Percentiles rank a stretch among this genome's conserved stretches.
phyloP scores from a whole-genome alignment of 35 echinoderm and acorn worm species.

The Ptychodera flava region DNA sequence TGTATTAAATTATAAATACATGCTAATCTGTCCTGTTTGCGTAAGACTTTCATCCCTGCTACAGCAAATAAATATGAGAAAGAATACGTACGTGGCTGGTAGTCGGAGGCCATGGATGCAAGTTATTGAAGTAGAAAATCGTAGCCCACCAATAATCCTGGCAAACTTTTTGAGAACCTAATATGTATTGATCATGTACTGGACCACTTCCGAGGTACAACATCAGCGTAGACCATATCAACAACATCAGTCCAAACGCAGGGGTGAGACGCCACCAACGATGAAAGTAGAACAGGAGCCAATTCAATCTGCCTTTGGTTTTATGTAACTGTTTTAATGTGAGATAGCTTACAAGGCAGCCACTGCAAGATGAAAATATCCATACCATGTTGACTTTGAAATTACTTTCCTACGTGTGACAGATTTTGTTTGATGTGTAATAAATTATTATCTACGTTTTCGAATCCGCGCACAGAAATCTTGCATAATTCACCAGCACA shows the following conservation, averaged over 20 bases:
- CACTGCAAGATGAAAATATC: constrained; percentile 10
- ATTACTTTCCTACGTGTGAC: too few relatives aligned
- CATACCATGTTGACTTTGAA: too few relatives aligned
- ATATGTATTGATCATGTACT: background rate
- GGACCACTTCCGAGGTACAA: constrained; percentile 5
- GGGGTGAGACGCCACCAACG: constrained; percentile 44
- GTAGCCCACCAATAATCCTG: background rate
- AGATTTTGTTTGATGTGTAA: too few relatives aligned
- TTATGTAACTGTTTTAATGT: constrained; percentile 16
- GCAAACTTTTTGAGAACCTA: background rate
- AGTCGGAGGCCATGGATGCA: background rate
- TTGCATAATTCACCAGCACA: too few relatives aligned
- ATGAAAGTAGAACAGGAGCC: constrained; percentile 34
- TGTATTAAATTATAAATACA: background rate
- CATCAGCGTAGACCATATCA: constrained; percentile 20
- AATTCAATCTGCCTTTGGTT: constrained; percentile 36
- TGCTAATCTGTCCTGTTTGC: background rate
- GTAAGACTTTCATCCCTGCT: background rate
- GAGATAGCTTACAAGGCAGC: constrained; percentile 21
- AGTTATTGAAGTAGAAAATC: background rate
- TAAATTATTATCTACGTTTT: too few relatives aligned
- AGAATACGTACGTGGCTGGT: background rate
- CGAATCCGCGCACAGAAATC: too few relatives aligned
- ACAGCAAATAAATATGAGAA: background rate
- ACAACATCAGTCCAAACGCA: constrained; percentile 4